Percentiles rank a stretch among this genome's conserved stretches.
phyloP scores from a whole-genome alignment of 2,113 vertebrate genomes.

The Neotragus moschatus region DNA sequence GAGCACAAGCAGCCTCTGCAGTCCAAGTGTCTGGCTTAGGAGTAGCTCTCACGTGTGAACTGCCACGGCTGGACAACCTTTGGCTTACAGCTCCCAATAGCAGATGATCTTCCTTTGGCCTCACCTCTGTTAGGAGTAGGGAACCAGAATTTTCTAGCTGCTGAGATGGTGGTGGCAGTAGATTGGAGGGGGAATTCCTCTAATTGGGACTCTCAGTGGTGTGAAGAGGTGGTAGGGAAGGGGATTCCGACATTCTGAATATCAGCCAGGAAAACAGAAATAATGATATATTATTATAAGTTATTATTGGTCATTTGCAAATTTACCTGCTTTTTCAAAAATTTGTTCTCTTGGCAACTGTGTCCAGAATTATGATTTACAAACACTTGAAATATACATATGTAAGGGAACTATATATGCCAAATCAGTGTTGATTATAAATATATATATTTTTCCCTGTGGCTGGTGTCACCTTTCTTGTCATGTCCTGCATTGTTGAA shows the following conservation, averaged over 20 bases:
- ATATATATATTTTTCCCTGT: background rate
- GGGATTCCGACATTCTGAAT: background rate
- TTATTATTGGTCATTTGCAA: background rate
- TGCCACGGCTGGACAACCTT: background rate
- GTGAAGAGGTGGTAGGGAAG: background rate
- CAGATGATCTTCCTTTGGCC: background rate
- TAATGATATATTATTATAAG: background rate
- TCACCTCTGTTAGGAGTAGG: background rate
- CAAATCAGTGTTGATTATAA: background rate
- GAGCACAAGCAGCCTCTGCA: background rate
- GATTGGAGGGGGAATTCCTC: background rate
- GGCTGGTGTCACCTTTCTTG: background rate
- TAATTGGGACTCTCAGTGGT: background rate
- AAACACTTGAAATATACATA: conserved; percentile 3
- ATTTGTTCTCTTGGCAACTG: background rate
- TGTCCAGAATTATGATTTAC: conserved; percentile 12
- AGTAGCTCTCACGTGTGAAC: background rate
- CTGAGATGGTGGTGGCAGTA: background rate
- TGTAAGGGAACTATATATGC: background rate
- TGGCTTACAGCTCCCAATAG: background rate
- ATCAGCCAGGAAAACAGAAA: conserved; percentile 1
- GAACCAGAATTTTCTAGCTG: background rate
- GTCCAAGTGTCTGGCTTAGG: background rate
- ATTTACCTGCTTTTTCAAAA: background rate
- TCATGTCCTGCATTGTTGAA: background rate